These are phyloP conservation scores for Melipona beecheii DNA, from an alignment of 2,888 invertebrate genomes.

Conservation along the genomic window DNA sequence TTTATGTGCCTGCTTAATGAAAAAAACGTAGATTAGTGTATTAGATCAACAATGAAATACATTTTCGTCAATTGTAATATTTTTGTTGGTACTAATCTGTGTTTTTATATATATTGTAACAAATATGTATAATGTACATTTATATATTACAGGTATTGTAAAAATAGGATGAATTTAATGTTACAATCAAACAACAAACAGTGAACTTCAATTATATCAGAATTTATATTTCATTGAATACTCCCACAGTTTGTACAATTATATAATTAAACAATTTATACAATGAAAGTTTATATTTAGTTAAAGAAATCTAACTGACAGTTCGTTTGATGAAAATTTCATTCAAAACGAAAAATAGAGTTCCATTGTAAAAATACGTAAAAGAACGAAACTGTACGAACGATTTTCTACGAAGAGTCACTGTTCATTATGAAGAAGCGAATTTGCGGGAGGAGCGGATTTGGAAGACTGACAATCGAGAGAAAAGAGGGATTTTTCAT, in stretches of 20 bases:
- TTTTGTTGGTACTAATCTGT: neutral
- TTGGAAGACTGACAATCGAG: conserved; percentile 10
- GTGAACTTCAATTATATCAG: neutral
- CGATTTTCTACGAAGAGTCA: neutral
- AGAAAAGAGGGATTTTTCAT: conserved; percentile 35
- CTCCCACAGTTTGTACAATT: neutral
- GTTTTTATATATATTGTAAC: neutral
- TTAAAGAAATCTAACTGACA: neutral
- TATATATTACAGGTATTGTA: neutral
- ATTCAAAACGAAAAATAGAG: neutral
- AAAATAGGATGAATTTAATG: neutral
- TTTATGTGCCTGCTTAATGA: neutral
- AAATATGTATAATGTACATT: too few relatives aligned
- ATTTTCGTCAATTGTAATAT: neutral
- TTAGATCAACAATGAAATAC: neutral
- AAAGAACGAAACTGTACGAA: neutral
- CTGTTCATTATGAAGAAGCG: neutral
- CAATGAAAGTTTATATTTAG: neutral
- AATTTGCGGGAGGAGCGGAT: conserved; percentile 10
- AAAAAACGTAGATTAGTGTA: too few relatives aligned
- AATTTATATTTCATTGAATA: too few relatives aligned
- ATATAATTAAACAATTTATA: neutral
- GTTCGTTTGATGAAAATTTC: neutral
- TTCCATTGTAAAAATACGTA: neutral
- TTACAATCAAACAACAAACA: neutral